Evolutionary conservation across 2,888 invertebrate genomes (phyloP).

Genomic region (Phortica magna): DNA sequence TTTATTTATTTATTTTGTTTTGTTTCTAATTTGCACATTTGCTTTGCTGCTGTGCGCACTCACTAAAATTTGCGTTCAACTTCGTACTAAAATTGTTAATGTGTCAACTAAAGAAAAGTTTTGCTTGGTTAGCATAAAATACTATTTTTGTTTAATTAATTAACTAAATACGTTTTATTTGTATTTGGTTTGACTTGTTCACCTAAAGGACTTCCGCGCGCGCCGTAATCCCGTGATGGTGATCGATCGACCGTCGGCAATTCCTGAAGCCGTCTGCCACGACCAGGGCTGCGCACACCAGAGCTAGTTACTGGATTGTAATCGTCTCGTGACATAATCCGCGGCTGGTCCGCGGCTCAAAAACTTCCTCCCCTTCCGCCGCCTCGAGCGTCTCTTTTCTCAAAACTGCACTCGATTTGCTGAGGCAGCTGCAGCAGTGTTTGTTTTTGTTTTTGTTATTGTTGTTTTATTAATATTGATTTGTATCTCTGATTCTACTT

Average conservation of each 20-base stretch:
- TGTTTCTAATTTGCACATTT: not conserved
- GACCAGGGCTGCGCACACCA: conserved; percentile 82
- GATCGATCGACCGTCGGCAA: conserved; percentile 94
- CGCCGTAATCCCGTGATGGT: conserved; percentile 87
- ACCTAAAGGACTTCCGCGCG: conserved; percentile 82
- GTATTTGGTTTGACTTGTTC: conserved; percentile 66
- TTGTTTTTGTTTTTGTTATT: conserved; percentile 32
- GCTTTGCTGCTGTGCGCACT: not conserved
- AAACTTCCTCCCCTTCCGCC: conserved; percentile 41
- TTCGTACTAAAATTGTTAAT: not conserved
- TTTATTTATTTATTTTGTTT: not conserved
- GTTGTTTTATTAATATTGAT: conserved; percentile 30
- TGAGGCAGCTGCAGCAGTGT: conserved; percentile 23
- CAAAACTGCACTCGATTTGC: not conserved
- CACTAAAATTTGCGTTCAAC: not conserved
- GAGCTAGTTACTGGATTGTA: conserved; percentile 82
- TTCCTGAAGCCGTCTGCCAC: conserved; percentile 83
- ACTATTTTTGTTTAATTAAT: not conserved
- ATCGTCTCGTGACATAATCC: conserved; percentile 79
- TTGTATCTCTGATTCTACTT: conserved; percentile 19
- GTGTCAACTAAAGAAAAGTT: too few relatives aligned
- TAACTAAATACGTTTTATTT: not conserved
- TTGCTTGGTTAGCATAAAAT: too few relatives aligned
- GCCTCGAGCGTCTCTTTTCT: conserved; percentile 16
- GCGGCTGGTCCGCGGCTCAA: conserved; percentile 77